Conservation (phyloP, 2,113 vertebrate species). For the Reinhardtius hippoglossoides region DNA sequence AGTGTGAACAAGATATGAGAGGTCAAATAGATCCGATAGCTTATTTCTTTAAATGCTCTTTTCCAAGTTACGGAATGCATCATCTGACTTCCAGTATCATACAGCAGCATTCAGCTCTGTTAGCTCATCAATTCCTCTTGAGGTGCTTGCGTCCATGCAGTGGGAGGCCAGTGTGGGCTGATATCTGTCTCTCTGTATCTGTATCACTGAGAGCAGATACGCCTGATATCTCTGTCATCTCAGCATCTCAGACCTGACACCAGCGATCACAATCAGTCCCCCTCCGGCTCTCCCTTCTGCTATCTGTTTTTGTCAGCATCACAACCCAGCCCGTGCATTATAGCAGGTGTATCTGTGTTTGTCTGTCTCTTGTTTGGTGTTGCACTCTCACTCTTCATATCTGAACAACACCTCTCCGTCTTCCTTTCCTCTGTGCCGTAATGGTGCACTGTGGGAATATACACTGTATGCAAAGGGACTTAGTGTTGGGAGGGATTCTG, state of each 20-base stretch:
- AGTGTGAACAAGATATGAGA: not conserved
- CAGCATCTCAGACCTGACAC: slow-evolving; percentile 75
- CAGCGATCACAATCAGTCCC: slow-evolving; percentile 69
- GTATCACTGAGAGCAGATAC: slow-evolving; percentile 64
- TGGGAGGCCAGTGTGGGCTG: slow-evolving; percentile 52
- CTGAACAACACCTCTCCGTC: slow-evolving; percentile 56
- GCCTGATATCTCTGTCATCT: slow-evolving; percentile 73
- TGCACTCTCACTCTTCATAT: slow-evolving; percentile 43
- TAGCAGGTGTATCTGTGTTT: slow-evolving; percentile 44
- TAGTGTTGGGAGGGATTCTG: slow-evolving; percentile 45
- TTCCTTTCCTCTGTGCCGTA: slow-evolving; percentile 47
- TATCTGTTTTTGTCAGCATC: slow-evolving; percentile 46
- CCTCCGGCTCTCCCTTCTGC: slow-evolving; percentile 50
- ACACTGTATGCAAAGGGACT: slow-evolving; percentile 53
- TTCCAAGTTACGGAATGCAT: not conserved
- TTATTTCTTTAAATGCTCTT: not conserved
- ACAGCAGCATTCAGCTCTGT: slow-evolving; percentile 9
- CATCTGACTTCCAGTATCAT: slow-evolving; percentile 19
- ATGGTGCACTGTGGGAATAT: slow-evolving; percentile 69
- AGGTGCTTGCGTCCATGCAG: slow-evolving; percentile 33
- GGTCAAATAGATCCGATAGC: not conserved
- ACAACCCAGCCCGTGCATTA: slow-evolving; percentile 33
- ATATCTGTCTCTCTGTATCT: slow-evolving; percentile 69
- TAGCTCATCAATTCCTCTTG: slow-evolving; percentile 37
- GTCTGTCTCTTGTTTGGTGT: slow-evolving; percentile 37